Percentiles rank a stretch among this genome's conserved stretches.
Evolutionary conservation across 2,113 vertebrate species (phyloP).

Genomic region (Odocoileus virginianus): DNA sequence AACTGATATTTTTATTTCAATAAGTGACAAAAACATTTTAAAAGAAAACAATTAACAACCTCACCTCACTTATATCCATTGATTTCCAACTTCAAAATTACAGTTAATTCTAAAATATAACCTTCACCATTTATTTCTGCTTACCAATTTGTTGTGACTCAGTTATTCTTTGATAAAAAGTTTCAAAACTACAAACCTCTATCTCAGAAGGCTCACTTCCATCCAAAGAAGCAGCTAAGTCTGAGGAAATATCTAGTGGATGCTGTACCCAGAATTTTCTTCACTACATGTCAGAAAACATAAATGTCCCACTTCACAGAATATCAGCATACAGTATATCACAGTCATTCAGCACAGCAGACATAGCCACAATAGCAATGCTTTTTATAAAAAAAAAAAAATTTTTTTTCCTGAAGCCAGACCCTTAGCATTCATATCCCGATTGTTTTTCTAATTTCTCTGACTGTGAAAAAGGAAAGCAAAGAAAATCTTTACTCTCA

Average conservation of each 20-base stretch:
- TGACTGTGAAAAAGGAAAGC: background rate
- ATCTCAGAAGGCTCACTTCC: background rate
- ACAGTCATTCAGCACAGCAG: background rate
- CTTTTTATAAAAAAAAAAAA: background rate
- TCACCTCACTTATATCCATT: background rate
- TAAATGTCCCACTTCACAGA: background rate
- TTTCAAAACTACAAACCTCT: conserved; percentile 14
- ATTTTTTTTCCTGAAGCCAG: background rate
- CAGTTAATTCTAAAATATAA: background rate
- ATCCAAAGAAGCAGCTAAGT: background rate
- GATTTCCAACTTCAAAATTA: conserved; percentile 6
- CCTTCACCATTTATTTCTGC: conserved; percentile 6
- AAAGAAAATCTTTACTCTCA: conserved; percentile 3
- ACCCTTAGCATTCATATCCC: background rate
- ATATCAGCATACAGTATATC: background rate
- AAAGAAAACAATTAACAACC: background rate
- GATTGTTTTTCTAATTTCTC: background rate
- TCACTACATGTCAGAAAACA: background rate
- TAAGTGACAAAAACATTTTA: conserved; percentile 4
- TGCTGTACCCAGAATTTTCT: background rate
- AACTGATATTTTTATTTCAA: conserved; percentile 24
- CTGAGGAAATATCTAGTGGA: background rate
- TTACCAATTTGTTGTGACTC: background rate
- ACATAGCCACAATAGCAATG: background rate
- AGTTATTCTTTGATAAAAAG: conserved; percentile 22